A percentile compares a stretch with the other conserved stretches of the same genome.
phyloP scores from a whole-genome alignment of 2,797 vertebrate species.

The Onychomys arenicola region DNA sequence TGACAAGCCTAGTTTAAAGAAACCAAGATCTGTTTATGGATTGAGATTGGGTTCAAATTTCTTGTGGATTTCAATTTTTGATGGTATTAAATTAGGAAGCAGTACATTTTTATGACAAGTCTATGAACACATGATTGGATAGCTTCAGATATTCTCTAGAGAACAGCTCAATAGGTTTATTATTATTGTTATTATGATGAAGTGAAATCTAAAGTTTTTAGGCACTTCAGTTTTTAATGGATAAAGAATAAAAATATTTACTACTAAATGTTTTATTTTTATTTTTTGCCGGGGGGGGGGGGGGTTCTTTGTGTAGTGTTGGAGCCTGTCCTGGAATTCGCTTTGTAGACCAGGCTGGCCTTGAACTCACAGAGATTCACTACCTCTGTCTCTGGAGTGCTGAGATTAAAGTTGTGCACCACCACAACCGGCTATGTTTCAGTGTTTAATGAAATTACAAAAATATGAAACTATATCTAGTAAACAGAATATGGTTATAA shows the following conservation, averaged over 20 bases:
- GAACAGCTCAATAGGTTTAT: background rate
- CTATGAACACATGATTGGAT: background rate
- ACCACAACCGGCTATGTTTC: background rate
- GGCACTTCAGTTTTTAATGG: background rate
- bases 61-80: background rate
- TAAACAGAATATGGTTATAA: background rate
- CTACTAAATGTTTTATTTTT: background rate
- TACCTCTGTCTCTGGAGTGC: too few relatives aligned
- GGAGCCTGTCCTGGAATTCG: too few relatives aligned
- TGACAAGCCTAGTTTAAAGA: background rate
- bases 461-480: background rate
- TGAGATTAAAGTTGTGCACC: too few relatives aligned
- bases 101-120: background rate
- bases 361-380: too few relatives aligned
- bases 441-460: slow-evolving; percentile 12
- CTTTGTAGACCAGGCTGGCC: too few relatives aligned
- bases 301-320: too few relatives aligned
- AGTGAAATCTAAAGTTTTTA: background rate
- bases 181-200: background rate
- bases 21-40: background rate
- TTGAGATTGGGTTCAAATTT: background rate
- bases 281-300: too few relatives aligned
- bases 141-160: background rate
- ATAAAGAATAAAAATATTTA: background rate
- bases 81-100: background rate